Evolutionary conservation across 2,888 invertebrate genomes (phyloP).

Genomic region (Monopis laevigella): DNA sequence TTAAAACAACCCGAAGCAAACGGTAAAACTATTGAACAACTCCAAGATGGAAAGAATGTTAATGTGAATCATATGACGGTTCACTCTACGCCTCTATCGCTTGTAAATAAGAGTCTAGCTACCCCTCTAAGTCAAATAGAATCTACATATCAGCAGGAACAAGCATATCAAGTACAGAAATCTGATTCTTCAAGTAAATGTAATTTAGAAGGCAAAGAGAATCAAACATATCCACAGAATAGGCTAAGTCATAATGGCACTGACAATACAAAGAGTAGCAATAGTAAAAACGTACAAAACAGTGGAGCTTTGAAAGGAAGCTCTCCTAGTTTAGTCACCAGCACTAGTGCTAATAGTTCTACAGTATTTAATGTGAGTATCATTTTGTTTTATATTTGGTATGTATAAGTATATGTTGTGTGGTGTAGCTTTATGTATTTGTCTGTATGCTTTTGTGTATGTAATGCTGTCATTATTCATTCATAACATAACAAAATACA

Average conservation of each 20-base stretch:
- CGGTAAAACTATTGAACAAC: slow-evolving; percentile 37
- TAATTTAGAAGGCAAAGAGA: slow-evolving; percentile 63
- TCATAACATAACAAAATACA: too few species aligned
- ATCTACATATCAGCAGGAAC: slow-evolving; percentile 62
- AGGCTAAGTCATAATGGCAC: slow-evolving; percentile 56
- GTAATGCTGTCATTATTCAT: too few species aligned
- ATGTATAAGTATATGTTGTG: neutral
- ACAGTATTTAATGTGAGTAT: slow-evolving; percentile 58
- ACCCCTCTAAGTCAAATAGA: slow-evolving; percentile 70
- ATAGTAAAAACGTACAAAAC: slow-evolving; percentile 34
- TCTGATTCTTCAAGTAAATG: slow-evolving; percentile 60
- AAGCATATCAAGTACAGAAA: slow-evolving; percentile 63
- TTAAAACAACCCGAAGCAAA: slow-evolving; percentile 34
- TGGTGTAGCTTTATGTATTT: too few species aligned
- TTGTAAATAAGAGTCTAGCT: slow-evolving; percentile 72
- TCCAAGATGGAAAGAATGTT: slow-evolving; percentile 31
- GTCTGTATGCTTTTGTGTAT: too few species aligned
- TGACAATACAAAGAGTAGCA: slow-evolving; percentile 39
- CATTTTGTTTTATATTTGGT: neutral
- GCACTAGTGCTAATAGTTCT: slow-evolving; percentile 46
- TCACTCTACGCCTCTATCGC: slow-evolving; percentile 59
- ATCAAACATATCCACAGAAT: slow-evolving; percentile 63
- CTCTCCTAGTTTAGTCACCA: slow-evolving; percentile 49
- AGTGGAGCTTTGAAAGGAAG: slow-evolving; percentile 33
- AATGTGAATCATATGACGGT: slow-evolving; percentile 64